Percentiles rank a stretch among this genome's conserved stretches.
These are phyloP conservation scores for Colaptes auratus DNA, from an alignment of 2,113 vertebrate genomes.

Conservation along the genomic window DNA sequence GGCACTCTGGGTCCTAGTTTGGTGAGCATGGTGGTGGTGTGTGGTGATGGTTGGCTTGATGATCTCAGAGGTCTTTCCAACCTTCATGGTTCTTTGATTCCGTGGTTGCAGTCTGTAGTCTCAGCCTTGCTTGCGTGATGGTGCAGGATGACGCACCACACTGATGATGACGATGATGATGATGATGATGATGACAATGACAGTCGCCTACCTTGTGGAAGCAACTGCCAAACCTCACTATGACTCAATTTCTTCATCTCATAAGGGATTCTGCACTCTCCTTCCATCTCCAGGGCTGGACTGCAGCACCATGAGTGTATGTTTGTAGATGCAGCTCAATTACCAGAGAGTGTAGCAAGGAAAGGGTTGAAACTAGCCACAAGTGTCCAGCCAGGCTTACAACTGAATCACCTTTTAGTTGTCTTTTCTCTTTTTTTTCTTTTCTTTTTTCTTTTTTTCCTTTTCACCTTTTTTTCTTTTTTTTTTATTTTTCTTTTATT, in stretches of 20 bases:
- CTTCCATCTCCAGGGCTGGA: accelerated
- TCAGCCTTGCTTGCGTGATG: not conserved
- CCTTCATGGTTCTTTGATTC: too few species aligned
- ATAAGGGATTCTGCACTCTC: not conserved
- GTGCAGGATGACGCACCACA: not conserved
- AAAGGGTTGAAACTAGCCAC: not conserved
- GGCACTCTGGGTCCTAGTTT: too few species aligned
- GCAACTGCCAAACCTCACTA: not conserved
- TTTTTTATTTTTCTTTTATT: too few species aligned
- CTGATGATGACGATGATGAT: not conserved
- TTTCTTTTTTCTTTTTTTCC: too few species aligned
- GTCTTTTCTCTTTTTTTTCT: too few species aligned
- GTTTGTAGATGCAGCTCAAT: not conserved
- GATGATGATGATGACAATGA: too few species aligned
- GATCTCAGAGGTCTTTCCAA: too few species aligned
- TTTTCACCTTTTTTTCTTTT: too few species aligned
- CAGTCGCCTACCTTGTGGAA: not conserved
- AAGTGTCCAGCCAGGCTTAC: not conserved
- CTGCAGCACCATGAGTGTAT: accelerated
- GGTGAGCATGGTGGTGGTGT: too few species aligned
- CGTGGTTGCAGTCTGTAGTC: not conserved
- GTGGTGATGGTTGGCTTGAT: too few species aligned
- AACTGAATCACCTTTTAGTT: not conserved
- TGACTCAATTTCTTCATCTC: not conserved
- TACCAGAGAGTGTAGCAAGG: not conserved